Evolutionary conservation across 2,888 invertebrate species (phyloP).

Genomic region (Eupithecia abbreviata): DNA sequence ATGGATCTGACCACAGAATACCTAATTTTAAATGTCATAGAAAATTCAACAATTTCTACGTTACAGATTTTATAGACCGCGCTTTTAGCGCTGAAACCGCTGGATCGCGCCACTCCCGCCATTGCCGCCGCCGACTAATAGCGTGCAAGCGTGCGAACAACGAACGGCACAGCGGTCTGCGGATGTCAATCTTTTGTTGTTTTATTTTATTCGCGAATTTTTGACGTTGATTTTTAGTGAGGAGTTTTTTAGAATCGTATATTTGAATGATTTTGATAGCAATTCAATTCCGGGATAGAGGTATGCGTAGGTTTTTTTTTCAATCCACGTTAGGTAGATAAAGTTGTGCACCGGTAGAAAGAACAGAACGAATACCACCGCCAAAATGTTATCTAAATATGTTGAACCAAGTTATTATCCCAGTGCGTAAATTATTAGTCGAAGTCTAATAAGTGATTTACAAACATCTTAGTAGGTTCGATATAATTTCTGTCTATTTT

Average conservation of each 20-base stretch:
- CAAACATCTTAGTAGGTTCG: too few relatives aligned
- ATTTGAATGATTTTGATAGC: background rate
- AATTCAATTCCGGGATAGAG: background rate
- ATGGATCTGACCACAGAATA: background rate
- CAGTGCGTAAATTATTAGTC: background rate
- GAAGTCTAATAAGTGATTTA: too few relatives aligned
- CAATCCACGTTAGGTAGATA: background rate
- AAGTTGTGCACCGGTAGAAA: background rate
- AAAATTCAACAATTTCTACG: background rate
- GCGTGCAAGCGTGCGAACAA: conserved; percentile 25
- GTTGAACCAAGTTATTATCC: too few relatives aligned
- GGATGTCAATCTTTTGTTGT: conserved; percentile 34
- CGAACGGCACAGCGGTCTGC: conserved; percentile 17
- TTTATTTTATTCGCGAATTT: conserved; percentile 5
- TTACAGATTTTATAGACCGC: background rate
- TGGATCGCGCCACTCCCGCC: conserved; percentile 24
- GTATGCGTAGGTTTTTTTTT: background rate
- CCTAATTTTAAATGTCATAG: background rate
- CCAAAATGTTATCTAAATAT: too few relatives aligned
- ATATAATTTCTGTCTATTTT: background rate
- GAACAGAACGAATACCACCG: background rate
- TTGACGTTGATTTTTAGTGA: background rate
- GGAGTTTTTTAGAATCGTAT: background rate
- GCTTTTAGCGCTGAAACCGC: conserved; percentile 37
- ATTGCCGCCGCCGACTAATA: conserved; percentile 43